phyloP scores from a whole-genome alignment of 2,888 invertebrate genomes.

The Cyclophora albipunctata region DNA sequence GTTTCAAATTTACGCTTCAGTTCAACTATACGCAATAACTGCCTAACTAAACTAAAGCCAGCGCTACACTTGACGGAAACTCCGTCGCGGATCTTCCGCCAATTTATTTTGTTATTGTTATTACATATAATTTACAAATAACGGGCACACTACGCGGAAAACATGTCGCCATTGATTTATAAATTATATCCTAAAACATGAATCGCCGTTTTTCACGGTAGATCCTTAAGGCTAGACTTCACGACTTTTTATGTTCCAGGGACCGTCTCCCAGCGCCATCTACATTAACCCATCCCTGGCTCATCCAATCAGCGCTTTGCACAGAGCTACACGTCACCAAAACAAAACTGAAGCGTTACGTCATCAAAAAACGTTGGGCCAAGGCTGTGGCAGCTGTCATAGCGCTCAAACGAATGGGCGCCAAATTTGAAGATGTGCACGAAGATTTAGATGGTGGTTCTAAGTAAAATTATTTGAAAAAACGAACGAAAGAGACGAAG shows the following conservation, averaged over 20 bases:
- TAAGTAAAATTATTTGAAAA: neutral
- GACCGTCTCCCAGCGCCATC: conserved; percentile 82
- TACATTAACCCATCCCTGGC: conserved; percentile 87
- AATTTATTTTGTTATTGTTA: no score
- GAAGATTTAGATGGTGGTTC: conserved; percentile 19
- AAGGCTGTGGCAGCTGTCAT: conserved; percentile 92
- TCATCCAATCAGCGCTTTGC: conserved; percentile 78
- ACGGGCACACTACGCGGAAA: no score
- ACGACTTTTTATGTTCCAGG: conserved; percentile 50
- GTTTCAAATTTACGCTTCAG: no score
- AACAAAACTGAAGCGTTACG: conserved; percentile 88
- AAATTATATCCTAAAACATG: no score
- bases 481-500: neutral
- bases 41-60: no score
- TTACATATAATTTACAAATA: no score
- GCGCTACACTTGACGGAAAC: no score
- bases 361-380: conserved; percentile 92
- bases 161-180: no score
- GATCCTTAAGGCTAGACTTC: no score
- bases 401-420: conserved; percentile 90
- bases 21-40: no score
- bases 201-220: no score
- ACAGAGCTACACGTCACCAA: conserved; percentile 84
- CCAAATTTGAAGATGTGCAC: conserved; percentile 77
- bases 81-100: no score